Evolutionary conservation across 35 echinoderm and acorn worm genomes (phyloP).

Genomic region (Apostichopus californicus): DNA sequence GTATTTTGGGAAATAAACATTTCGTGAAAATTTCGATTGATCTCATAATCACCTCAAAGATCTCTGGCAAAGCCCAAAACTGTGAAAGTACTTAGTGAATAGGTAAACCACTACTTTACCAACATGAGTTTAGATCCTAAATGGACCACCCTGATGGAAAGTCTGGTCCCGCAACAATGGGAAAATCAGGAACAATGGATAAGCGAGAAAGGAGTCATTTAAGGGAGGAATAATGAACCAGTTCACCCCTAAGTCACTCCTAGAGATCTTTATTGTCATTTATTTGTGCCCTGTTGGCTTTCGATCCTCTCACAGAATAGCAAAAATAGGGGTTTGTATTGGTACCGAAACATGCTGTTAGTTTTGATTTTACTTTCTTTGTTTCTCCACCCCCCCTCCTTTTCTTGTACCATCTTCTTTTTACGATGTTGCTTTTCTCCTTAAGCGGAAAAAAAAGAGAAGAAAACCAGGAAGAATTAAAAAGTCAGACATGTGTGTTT

Average conservation of each 20-base stretch:
- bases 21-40: no score
- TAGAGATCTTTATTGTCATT: conserved; percentile 10
- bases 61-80: not conserved
- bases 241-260: not conserved
- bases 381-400: no score
- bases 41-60: no score
- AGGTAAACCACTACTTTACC: not conserved
- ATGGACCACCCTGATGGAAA: conserved; percentile 8
- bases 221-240: conserved; percentile 31
- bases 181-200: conserved; percentile 16
- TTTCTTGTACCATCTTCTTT: not conserved
- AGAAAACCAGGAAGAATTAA: not conserved
- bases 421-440: not conserved
- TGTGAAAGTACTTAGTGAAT: not conserved
- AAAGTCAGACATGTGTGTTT: not conserved
- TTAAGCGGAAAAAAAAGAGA: not conserved
- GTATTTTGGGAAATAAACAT: no score
- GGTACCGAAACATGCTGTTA: conserved; percentile 26
- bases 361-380: not conserved
- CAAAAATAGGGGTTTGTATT: not conserved
- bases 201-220: conserved; percentile 44
- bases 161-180: not conserved
- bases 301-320: conserved; percentile 16
- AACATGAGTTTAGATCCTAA: not conserved
- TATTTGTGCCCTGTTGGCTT: not conserved